Evolutionary conservation across 2,113 vertebrate genomes (phyloP).

Genomic region (Ictalurus punctatus): DNA sequence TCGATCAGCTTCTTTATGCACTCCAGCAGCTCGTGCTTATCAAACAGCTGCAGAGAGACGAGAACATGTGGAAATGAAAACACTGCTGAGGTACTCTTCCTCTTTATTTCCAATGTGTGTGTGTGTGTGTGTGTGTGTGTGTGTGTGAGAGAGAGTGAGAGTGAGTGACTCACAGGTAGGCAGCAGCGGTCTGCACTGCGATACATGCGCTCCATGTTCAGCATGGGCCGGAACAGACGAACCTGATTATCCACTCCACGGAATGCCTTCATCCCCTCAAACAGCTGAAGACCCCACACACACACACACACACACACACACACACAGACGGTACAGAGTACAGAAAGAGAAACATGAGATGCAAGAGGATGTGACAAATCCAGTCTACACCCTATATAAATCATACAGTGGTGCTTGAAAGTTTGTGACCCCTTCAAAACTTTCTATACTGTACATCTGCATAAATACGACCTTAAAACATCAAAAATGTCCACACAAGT

Average conservation of each 20-base stretch:
- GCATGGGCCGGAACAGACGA: constrained; percentile 85
- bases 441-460: too few species aligned
- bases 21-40: constrained; percentile 77
- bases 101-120: too few species aligned
- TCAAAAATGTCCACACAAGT: too few species aligned
- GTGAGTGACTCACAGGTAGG: constrained; percentile 87
- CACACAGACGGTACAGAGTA: background rate
- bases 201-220: constrained; percentile 90
- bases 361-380: background rate
- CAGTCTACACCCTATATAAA: background rate
- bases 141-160: too few species aligned
- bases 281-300: constrained; percentile 71
- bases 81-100: background rate
- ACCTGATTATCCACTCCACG: constrained; percentile 77
- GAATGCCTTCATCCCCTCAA: constrained; percentile 90
- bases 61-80: background rate
- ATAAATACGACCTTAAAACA: too few species aligned
- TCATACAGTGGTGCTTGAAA: too few species aligned
- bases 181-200: constrained; percentile 75
- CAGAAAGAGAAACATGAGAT: background rate
- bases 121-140: background rate
- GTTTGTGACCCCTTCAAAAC: too few species aligned
- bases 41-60: constrained; percentile 71
- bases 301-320: background rate
- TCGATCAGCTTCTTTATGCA: constrained; percentile 83